Evolutionary conservation across 2,888 invertebrate genomes (phyloP).

Genomic region (Bibio marci): DNA sequence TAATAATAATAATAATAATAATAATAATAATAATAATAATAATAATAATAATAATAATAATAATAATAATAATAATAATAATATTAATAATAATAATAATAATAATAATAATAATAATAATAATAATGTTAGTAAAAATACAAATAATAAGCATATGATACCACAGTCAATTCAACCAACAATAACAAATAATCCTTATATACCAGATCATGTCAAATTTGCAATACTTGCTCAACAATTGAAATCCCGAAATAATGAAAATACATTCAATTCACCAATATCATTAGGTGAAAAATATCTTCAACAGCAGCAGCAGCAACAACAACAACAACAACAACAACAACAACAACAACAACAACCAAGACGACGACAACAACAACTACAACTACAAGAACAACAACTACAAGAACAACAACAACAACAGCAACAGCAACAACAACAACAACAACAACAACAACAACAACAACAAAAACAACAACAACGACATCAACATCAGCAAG

Average conservation of each 20-base stretch:
- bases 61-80: constrained; percentile 1
- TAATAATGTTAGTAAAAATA: constrained; percentile 1
- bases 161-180: constrained; percentile 25
- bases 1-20: no score
- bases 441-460: no score
- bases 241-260: constrained; percentile 34
- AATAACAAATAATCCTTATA: constrained; percentile 16
- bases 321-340: constrained; percentile 13
- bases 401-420: constrained; percentile 7
- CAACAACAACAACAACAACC: no score
- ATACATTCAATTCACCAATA: constrained; percentile 6
- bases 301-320: constrained; percentile 4
- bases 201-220: constrained; percentile 52
- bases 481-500: no score
- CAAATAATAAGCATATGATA: constrained; percentile 15
- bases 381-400: constrained; percentile 4
- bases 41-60: no score
- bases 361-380: no score
- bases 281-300: constrained; percentile 8
- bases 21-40: constrained; percentile 7
- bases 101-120: no score
- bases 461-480: constrained; percentile 10
- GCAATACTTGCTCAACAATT: constrained; percentile 65
- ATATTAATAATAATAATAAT: no score
- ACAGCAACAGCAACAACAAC: constrained; percentile 5